Evolutionary conservation across 2,113 vertebrate species (phyloP), one percentile per base, ranked within the genome.

Genomic region (Petaurus breviceps): DNA sequence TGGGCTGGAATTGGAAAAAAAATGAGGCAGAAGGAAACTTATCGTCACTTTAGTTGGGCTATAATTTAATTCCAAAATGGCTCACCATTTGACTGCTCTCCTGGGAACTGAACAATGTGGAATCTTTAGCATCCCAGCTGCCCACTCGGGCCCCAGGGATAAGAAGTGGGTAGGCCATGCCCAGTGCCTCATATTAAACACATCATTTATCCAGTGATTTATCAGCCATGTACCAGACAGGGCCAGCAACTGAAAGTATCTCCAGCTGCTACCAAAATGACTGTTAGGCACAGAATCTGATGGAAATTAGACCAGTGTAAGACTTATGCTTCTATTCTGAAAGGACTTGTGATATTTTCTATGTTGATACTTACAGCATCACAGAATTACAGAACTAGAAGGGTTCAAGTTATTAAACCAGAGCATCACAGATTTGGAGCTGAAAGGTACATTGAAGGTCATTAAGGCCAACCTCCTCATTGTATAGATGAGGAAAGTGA

Each of bases 151-250:
- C 28, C 90, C 90, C 47, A 90, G 90, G 24, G 49, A 47, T 26
- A 25, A 28, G 47, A 90, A 90, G 46, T 51, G 49, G 46, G 90
- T 51, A 47, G 90, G 24, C 25, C 90, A 28, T 90, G 49, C 9
- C 90, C 90, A 90, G 5, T 50, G 46, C 49, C 3, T 49, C 23
- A 25, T 49, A 49, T 49, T 49, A 90, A 90, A 14, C 46, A 47
- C 47, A 90, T 47, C 90, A 90, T 47, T 90, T 90, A 50, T 51
- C 90, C 24, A 90, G 28, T 90, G 90, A 90, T 90, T 90, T 90
- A 90, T 51, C 90, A 47, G 5, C 90, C 28, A 50, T 28, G 3
- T 49, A 47, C 90, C 47, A 90, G 49, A 50, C 47, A 90, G 47
- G 49, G 90, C 90, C 90, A 90, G 90, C 90, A 90, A 51, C 25